Evolutionary conservation across 2,113 vertebrate genomes (phyloP).

Genomic region (Poicephalus gulielmi): DNA sequence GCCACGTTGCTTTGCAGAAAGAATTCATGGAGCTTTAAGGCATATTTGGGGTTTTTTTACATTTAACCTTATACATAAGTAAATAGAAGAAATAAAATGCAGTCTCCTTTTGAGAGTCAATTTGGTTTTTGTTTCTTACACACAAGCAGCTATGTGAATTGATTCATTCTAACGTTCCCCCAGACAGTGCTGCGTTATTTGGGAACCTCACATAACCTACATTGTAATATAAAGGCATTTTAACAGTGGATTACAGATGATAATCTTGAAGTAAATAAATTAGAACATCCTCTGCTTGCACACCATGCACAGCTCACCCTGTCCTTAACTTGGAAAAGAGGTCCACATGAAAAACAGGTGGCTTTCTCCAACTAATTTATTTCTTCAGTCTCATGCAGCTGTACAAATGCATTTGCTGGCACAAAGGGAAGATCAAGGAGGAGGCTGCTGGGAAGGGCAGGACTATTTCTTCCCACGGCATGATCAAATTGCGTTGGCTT

Average conservation of each 20-base stretch:
- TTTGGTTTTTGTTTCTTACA: neutral
- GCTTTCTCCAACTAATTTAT: neutral
- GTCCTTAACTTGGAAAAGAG: neutral
- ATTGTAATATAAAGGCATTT: neutral
- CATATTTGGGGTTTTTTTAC: neutral
- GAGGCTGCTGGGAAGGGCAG: neutral
- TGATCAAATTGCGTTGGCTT: slow-evolving; percentile 1
- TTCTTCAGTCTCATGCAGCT: neutral
- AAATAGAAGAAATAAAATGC: neutral
- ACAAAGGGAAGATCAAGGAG: neutral
- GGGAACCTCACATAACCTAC: neutral
- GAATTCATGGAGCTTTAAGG: neutral
- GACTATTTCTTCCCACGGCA: slow-evolving; percentile 7
- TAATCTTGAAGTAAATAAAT: neutral
- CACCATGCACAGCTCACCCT: neutral
- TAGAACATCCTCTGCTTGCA: neutral
- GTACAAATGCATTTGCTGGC: neutral
- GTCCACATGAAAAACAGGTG: neutral
- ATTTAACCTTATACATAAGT: neutral
- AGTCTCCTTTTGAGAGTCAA: neutral
- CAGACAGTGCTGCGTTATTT: neutral
- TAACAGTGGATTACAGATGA: neutral
- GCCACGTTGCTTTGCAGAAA: neutral
- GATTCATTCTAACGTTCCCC: neutral
- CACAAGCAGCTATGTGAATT: neutral